Evolutionary conservation across 2,888 invertebrate genomes (phyloP).

Genomic region (Tenodera sinensis): DNA sequence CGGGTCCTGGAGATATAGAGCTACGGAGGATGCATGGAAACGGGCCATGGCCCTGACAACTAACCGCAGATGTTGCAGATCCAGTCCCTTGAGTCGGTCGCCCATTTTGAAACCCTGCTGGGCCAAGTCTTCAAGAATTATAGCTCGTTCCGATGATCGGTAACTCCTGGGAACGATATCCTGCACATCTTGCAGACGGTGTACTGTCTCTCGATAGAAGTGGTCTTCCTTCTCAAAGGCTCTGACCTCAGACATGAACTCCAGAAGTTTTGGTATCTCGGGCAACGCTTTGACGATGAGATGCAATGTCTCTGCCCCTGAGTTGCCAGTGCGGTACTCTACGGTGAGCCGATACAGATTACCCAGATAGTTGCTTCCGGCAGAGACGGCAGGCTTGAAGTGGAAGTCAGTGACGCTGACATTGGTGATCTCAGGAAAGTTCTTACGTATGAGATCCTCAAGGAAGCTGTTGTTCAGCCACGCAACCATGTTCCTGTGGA

Average conservation of each 20-base stretch:
- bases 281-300: conserved; percentile 27
- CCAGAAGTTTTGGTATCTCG: background rate
- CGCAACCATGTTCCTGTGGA: background rate
- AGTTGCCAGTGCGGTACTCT: background rate
- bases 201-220: conserved; percentile 10
- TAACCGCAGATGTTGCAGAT: conserved; percentile 16
- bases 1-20: conserved; percentile 6
- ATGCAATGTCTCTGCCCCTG: background rate
- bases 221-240: conserved; percentile 19
- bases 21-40: conserved; percentile 20
- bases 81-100: conserved; percentile 4
- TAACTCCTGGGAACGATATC: background rate
- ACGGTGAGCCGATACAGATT: background rate
- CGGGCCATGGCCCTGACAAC: conserved; percentile 19
- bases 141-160: background rate
- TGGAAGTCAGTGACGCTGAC: background rate
- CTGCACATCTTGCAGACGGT: background rate
- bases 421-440: background rate
- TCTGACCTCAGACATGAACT: background rate
- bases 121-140: conserved; percentile 24
- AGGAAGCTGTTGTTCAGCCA: background rate
- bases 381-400: background rate
- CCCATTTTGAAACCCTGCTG: conserved; percentile 5
- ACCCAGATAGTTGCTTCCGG: background rate
- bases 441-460: background rate